Conservation (phyloP, 2,113 vertebrate species). For the Noturus placidus region DNA sequence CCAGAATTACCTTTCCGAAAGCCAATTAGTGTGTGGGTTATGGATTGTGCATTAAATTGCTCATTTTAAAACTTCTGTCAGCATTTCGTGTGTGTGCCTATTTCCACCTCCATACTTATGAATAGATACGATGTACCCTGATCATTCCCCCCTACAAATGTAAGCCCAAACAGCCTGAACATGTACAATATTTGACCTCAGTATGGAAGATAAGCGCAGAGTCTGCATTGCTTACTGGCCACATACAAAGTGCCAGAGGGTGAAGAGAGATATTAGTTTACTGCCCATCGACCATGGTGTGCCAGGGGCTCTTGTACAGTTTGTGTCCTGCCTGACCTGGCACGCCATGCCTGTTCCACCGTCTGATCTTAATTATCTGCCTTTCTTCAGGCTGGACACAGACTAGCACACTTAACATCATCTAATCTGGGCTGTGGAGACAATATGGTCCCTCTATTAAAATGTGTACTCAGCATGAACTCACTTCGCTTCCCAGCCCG, state of each 20-base stretch:
- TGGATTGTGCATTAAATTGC: neutral
- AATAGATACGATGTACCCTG: neutral
- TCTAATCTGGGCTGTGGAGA: conserved; percentile 56
- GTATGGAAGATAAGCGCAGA: neutral
- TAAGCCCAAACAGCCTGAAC: neutral
- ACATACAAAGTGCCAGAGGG: conserved; percentile 14
- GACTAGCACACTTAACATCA: conserved; percentile 48
- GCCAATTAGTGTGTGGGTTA: neutral
- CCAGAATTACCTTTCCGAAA: neutral
- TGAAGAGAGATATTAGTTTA: conserved; percentile 20
- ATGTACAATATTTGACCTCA: neutral
- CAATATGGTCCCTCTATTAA: conserved; percentile 60
- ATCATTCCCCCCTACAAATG: neutral
- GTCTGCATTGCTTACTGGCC: neutral
- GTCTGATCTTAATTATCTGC: conserved; percentile 49
- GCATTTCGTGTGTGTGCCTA: neutral
- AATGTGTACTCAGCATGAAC: conserved; percentile 54
- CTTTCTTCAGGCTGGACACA: conserved; percentile 47
- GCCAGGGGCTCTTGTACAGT: conserved; percentile 29
- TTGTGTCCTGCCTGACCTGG: conserved; percentile 31
- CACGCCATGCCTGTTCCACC: conserved; percentile 31
- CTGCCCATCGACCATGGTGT: conserved; percentile 37
- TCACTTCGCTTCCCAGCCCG: conserved; percentile 44
- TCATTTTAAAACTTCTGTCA: neutral
- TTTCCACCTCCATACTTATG: neutral